Conservation (phyloP, 2,888 invertebrate genomes). For the Macaria liturata region DNA sequence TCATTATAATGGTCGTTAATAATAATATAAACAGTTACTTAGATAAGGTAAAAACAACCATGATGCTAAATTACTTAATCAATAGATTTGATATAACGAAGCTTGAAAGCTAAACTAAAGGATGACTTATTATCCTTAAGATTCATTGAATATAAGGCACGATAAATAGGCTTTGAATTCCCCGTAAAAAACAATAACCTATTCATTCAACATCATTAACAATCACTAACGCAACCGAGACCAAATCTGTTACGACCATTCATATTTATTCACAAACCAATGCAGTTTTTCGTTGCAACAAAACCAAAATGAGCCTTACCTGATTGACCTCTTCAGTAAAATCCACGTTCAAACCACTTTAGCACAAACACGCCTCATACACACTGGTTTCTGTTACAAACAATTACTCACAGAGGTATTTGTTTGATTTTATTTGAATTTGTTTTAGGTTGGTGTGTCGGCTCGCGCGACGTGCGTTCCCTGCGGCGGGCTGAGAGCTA, state of each 20-base stretch:
- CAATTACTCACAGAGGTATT: conserved; percentile 48
- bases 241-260: not conserved
- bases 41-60: too few relatives aligned
- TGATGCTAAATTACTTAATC: too few relatives aligned
- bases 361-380: conserved; percentile 46
- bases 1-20: too few relatives aligned
- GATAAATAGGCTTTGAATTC: too few relatives aligned
- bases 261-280: not conserved
- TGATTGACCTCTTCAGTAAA: conserved; percentile 41
- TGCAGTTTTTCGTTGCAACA: conserved; percentile 10
- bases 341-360: conserved; percentile 44
- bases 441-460: conserved; percentile 29
- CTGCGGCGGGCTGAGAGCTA: conserved; percentile 44
- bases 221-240: too few relatives aligned
- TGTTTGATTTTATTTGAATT: conserved; percentile 41
- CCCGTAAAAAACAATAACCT: too few relatives aligned
- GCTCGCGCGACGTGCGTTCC: conserved; percentile 38
- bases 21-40: too few relatives aligned
- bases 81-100: too few relatives aligned
- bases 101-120: too few relatives aligned
- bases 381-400: conserved; percentile 39
- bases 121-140: too few relatives aligned
- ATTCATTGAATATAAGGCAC: too few relatives aligned
- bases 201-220: too few relatives aligned
- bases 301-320: conserved; percentile 33